Evolutionary conservation across 2,113 vertebrate genomes (phyloP).

Genomic region (Ameiurus melas): DNA sequence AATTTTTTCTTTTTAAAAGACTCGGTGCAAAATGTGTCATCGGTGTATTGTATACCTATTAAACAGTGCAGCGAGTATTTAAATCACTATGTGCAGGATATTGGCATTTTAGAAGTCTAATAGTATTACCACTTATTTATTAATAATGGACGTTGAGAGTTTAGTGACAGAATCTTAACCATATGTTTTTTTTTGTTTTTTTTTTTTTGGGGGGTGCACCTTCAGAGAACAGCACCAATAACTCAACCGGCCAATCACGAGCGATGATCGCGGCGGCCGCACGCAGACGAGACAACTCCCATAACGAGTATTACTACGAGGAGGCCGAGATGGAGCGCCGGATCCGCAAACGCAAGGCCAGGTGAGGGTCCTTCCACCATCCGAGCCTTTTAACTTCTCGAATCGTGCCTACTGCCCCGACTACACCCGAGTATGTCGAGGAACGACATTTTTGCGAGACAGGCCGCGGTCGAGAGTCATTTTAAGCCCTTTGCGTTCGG

Average conservation of each 20-base stretch:
- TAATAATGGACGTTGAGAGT: not conserved
- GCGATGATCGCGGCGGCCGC: slow-evolving; percentile 92
- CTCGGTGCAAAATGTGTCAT: not conserved
- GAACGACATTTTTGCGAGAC: no score
- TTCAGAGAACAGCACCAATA: slow-evolving; percentile 88
- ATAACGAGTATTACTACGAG: slow-evolving; percentile 95
- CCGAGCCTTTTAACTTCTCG: not conserved
- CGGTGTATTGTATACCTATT: not conserved
- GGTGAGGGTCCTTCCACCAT: slow-evolving; percentile 64
- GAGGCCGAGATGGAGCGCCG: slow-evolving; percentile 92
- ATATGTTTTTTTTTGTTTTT: not conserved
- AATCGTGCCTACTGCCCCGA: not conserved
- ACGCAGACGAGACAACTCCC: slow-evolving; percentile 88
- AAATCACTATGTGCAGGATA: not conserved
- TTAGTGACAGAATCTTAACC: not conserved
- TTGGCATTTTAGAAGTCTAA: not conserved
- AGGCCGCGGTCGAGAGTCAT: no score
- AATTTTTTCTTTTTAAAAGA: not conserved
- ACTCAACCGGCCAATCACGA: slow-evolving; percentile 86
- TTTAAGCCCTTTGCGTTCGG: not conserved
- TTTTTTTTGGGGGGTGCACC: not conserved
- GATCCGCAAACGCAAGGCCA: slow-evolving; percentile 89
- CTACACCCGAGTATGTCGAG: no score
- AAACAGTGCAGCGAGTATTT: not conserved
- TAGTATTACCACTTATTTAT: not conserved